Evolutionary conservation across 2,113 vertebrate species (phyloP), one percentile per base, ranked within the genome.

Genomic region (Carassius carassius): DNA sequence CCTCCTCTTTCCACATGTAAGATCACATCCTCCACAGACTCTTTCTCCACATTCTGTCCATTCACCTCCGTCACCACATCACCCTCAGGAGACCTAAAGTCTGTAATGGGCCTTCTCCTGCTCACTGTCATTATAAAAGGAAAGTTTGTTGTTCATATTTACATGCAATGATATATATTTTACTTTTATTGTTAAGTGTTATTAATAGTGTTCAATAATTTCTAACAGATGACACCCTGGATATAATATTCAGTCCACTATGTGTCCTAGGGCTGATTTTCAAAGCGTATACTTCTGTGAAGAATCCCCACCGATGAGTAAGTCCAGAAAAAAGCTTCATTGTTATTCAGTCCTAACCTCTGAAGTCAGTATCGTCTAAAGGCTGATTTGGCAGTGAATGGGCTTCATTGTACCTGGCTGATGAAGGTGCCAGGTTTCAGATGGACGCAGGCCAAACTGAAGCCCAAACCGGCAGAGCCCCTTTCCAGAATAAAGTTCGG

Each of bases 51-150:
- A 51, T 95, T 92, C 81, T 88, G 78, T 78, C 95, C 95, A 2
- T 96, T 96, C 62, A 96, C 91, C 84, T 96, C 95, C 32, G 95
- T 85, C 75, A 96, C 60, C 32, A 92, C 74, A 5, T 96, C 95
- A 78, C 95, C 95, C 8, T 81, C 87, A 78, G 78, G 85, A 96
- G 91, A 16, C 94, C 96, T 5, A 93, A 93, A 51, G 8, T 92
- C 73, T 93, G 86, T 21, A 92, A 95, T 12, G 94, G 54, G 21
- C 94, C 91, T 8, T 92, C 93, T 37, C 75, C 78, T n/a, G 88
- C 85, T 82, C 4, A 47, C 44, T 0, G 8, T n/a, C 5, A 35
- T 17, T 23, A 79, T 54, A 41, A 1, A 85, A 54, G 51, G n/a
- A 11, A 49, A n/a, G 62, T 49, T 74, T 47, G 44, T 51, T 75